Conservation (phyloP, 2,888 invertebrate species). For the Lepidonotus clava region DNA sequence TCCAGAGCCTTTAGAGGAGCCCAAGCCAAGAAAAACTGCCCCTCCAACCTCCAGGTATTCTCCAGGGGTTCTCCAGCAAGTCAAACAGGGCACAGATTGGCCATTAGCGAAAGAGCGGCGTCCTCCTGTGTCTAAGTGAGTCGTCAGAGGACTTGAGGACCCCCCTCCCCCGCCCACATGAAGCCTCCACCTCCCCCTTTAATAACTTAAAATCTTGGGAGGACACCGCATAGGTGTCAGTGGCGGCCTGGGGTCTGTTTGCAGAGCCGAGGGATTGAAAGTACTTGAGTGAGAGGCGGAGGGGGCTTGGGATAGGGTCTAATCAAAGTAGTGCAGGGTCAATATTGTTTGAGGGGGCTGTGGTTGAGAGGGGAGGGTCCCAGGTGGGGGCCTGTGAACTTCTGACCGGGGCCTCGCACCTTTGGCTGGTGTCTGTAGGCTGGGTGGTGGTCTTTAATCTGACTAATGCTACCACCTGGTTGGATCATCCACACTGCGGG, state of each 20-base stretch:
- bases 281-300: conserved; percentile 3
- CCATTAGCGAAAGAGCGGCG: neutral
- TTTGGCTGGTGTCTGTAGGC: neutral
- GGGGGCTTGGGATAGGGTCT: neutral
- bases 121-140: neutral
- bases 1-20: too few relatives aligned
- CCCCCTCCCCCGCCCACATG: neutral
- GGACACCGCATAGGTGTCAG: neutral
- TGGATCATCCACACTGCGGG: too few relatives aligned
- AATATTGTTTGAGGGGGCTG: conserved; percentile 24
- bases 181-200: too few relatives aligned
- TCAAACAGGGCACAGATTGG: neutral
- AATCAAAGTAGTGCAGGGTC: conserved; percentile 30
- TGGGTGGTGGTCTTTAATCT: conserved; percentile 3
- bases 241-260: neutral
- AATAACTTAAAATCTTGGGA: conserved; percentile 32
- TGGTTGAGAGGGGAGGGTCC: conserved; percentile 18
- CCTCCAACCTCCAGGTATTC: neutral
- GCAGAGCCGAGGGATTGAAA: conserved; percentile 1
- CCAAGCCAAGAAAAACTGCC: too few relatives aligned
- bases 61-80: neutral
- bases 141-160: neutral
- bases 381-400: neutral
- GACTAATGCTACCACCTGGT: conserved; percentile 14
- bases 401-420: neutral